phyloP scores from a whole-genome alignment of 2,113 vertebrate genomes.

The Conger conger region DNA sequence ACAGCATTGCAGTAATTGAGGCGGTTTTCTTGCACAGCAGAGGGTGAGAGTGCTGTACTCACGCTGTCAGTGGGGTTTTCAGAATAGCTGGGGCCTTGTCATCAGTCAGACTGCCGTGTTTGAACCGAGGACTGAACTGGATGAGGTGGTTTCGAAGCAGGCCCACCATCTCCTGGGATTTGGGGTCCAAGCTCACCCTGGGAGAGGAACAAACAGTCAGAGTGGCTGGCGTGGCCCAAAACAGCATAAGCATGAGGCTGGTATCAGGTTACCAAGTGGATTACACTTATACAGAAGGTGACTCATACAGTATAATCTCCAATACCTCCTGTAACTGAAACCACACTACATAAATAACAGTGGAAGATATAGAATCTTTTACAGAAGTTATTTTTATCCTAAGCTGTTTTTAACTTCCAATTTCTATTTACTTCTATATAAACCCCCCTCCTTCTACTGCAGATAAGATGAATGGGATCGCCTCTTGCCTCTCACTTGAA shows the following conservation, averaged over 20 bases:
- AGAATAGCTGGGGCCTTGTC: conserved; percentile 72
- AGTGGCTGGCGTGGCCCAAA: neutral
- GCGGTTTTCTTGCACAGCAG: neutral
- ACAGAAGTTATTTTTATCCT: too few species aligned
- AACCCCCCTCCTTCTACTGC: neutral
- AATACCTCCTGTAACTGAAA: neutral
- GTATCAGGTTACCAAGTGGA: neutral
- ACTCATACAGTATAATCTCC: neutral
- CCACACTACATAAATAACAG: neutral
- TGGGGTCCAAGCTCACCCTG: conserved; percentile 90
- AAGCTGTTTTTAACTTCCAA: neutral
- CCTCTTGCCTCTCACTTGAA: neutral
- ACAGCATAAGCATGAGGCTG: neutral
- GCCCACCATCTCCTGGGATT: conserved; percentile 82
- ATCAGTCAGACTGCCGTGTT: conserved; percentile 79
- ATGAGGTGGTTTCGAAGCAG: conserved; percentile 79
- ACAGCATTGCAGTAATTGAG: neutral
- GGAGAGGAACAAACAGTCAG: neutral
- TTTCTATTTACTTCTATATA: neutral
- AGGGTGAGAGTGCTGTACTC: conserved; percentile 50
- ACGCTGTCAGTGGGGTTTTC: conserved; percentile 71
- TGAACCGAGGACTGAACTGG: conserved; percentile 89
- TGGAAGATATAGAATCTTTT: neutral
- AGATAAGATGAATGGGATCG: neutral
- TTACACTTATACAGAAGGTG: neutral